Evolutionary conservation across 1,140 invertebrate genomes (phyloP), one percentile per base, ranked within the genome.

Genomic region (Stratiolaelaps scimitus): DNA sequence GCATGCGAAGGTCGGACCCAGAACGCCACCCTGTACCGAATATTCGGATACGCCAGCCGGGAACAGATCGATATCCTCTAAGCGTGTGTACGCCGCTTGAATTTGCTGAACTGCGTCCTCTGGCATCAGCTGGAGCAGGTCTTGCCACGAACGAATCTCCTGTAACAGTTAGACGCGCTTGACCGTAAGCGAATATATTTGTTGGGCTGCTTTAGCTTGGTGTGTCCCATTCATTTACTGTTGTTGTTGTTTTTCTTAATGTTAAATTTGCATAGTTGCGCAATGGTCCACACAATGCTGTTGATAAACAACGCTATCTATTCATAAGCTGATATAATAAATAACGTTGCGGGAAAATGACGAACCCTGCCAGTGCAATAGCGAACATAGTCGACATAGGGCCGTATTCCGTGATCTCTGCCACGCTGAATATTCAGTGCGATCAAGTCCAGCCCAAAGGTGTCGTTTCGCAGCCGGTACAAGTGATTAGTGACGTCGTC

Each of bases 1-100:
- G 74, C 93, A 97, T 66, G 83, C 79, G 75, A 98, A 96, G 0
- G 93, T 83, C 0, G 92, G 92, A 0, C 95, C 95, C 5, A 98
- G 82, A 75, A 88, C 85, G 0, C 86, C 88, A 29, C 85, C 88
- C 1, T 84, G 81, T 10, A 80, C 69, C 0, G 88, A 76, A 74
- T 93, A 88, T 78, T 98, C 95, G 17, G 93, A 78, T 69, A 98
- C 84, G 6, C 92, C 93, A 10, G 92, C 95, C 19, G 96, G 89
- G 85, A 89, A 99, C 2, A 96, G 81, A 75, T 99, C 95, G 70
- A 99, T 84, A 72, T 98, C 73, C 17, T 74, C 72, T 1, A 68
- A 47, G 17, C 53, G 26, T 17, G 53, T 23, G 53, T 60, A 60
- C 15, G 34, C 53, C 10, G 2, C 17, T 23, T 15, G 26, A 15